A percentile compares a stretch with the other conserved stretches of the same genome.
Evolutionary conservation across 2,888 invertebrate genomes (phyloP).

Genomic region (Eilema depressum): DNA sequence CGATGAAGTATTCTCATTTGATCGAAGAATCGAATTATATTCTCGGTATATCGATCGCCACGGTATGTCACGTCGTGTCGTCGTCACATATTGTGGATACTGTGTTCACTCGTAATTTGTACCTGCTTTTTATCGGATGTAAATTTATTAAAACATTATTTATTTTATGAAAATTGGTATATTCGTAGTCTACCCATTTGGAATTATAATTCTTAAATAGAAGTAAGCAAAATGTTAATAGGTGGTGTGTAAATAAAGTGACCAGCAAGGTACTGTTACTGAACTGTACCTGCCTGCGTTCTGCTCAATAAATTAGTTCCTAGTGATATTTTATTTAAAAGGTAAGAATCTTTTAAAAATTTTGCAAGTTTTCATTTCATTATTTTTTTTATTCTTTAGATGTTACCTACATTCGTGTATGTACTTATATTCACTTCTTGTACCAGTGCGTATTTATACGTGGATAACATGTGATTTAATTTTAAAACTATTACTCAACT

Average conservation of each 20-base stretch:
- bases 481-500: constrained; percentile 12
- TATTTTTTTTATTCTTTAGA: not conserved
- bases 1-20: not conserved
- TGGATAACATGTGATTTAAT: constrained; percentile 54
- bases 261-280: constrained; percentile 60
- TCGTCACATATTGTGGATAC: not conserved
- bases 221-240: constrained; percentile 37
- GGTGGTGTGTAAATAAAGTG: constrained; percentile 55
- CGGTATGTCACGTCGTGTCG: not conserved
- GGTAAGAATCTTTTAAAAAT: constrained; percentile 36
- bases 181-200: not conserved
- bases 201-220: constrained; percentile 3
- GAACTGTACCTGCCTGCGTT: constrained; percentile 47
- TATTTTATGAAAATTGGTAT: constrained; percentile 3
- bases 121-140: constrained; percentile 28
- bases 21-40: not conserved
- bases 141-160: constrained; percentile 6
- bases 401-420: constrained; percentile 1
- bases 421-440: constrained; percentile 10
- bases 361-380: not conserved
- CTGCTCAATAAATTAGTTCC: constrained; percentile 34
- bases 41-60: constrained; percentile 5
- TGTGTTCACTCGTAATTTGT: constrained; percentile 9
- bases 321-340: constrained; percentile 29
- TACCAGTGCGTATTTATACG: constrained; percentile 27